Conservation (phyloP, 2,888 invertebrate genomes). For the Xylota segnis region DNA sequence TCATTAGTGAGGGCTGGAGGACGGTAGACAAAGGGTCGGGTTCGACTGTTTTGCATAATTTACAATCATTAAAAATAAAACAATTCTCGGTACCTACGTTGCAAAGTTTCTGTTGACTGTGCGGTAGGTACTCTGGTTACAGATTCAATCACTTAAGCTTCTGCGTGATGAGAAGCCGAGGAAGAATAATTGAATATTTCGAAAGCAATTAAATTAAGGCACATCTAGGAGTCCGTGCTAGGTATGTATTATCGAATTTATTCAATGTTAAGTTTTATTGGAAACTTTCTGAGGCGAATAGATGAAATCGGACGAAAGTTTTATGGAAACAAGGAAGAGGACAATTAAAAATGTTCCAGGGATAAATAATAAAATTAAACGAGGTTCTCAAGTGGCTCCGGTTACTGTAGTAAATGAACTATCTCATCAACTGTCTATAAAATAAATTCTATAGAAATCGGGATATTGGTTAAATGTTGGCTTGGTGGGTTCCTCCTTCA, state of each 20-base stretch:
- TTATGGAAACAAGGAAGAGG: background rate
- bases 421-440: too few relatives aligned
- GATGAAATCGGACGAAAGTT: background rate
- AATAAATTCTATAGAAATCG: too few relatives aligned
- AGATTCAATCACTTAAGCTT: slow-evolving; percentile 2
- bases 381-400: too few relatives aligned
- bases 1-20: slow-evolving; percentile 8
- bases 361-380: too few relatives aligned
- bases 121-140: background rate
- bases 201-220: background rate
- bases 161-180: background rate
- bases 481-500: too few relatives aligned
- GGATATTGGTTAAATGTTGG: too few relatives aligned
- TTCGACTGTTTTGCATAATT: slow-evolving; percentile 19
- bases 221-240: background rate
- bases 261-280: background rate
- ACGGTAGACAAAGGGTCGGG: background rate
- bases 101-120: background rate
- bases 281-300: background rate
- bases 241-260: background rate
- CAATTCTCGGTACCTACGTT: background rate
- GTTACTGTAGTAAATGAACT: too few relatives aligned
- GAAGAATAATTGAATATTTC: background rate
- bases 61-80: slow-evolving; percentile 15
- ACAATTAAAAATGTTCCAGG: too few relatives aligned